Conservation (phyloP, 2,797 vertebrate genomes). For the Diglossa cyanea region DNA sequence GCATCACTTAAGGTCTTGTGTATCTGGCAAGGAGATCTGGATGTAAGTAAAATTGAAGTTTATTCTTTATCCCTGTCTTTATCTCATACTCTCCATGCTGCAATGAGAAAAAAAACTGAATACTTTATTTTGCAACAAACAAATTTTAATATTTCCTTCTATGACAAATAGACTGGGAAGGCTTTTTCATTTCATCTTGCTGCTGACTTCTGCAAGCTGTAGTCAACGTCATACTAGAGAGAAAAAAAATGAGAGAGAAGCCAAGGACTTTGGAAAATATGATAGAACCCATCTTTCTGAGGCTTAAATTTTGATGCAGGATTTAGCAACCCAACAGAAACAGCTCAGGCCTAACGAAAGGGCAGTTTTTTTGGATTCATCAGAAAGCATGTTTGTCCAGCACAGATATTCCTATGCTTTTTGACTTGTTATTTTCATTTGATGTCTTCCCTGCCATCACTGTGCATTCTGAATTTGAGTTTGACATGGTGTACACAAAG, state of each 20-base stretch:
- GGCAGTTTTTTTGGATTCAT: not conserved
- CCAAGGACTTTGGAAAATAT: not conserved
- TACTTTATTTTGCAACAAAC: not conserved
- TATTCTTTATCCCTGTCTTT: not conserved
- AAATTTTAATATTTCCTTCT: not conserved
- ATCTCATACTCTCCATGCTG: not conserved
- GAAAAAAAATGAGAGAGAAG: not conserved
- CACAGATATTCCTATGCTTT: not conserved
- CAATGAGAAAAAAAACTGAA: not conserved
- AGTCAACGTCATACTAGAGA: not conserved
- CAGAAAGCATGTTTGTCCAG: not conserved
- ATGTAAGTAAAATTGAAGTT: not conserved
- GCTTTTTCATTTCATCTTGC: not conserved
- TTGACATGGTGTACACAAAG: not conserved
- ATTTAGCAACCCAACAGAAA: not conserved
- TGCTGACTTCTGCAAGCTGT: not conserved
- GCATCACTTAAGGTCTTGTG: not conserved
- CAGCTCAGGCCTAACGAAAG: not conserved
- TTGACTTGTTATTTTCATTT: not conserved
- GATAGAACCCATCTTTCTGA: not conserved
- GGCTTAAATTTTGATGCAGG: not conserved
- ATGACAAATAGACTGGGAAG: not conserved
- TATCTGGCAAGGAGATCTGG: not conserved
- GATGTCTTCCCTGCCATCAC: not conserved
- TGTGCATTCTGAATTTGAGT: not conserved